phyloP scores from a whole-genome alignment of 2,797 vertebrate species.

The Fundulus diaphanus region DNA sequence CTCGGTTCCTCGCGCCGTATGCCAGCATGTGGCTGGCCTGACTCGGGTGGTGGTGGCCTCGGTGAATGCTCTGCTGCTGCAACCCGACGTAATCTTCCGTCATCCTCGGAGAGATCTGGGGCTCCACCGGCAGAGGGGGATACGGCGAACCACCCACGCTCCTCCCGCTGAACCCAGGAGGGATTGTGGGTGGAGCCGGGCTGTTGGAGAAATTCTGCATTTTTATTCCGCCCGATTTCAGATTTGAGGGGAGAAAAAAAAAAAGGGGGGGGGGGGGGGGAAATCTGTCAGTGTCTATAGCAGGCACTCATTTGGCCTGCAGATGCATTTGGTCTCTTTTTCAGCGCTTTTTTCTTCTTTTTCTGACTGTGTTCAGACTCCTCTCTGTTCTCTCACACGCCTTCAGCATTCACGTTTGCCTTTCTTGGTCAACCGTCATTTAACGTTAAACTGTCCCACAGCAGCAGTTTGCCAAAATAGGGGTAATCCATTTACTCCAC shows the following conservation, averaged over 20 bases:
- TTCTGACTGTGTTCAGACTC: slow-evolving; percentile 43
- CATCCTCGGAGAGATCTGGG: slow-evolving; percentile 85
- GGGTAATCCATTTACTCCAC: slow-evolving; percentile 75
- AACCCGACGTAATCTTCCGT: slow-evolving; percentile 80
- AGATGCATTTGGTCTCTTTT: slow-evolving; percentile 73
- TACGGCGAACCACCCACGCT: slow-evolving; percentile 77
- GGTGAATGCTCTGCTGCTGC: slow-evolving; percentile 80
- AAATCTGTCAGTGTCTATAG: slow-evolving; percentile 55
- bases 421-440: slow-evolving; percentile 66
- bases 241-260: slow-evolving; percentile 41
- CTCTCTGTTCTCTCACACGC: slow-evolving; percentile 42
- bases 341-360: slow-evolving; percentile 44
- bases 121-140: slow-evolving; percentile 79
- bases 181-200: slow-evolving; percentile 75
- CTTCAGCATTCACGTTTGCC: slow-evolving; percentile 63
- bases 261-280: no score
- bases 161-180: slow-evolving; percentile 79
- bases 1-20: slow-evolving; percentile 83
- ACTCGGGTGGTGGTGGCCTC: slow-evolving; percentile 79
- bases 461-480: slow-evolving; percentile 69
- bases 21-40: slow-evolving; percentile 84
- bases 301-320: slow-evolving; percentile 57
- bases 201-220: slow-evolving; percentile 88
- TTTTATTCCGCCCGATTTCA: slow-evolving; percentile 29
- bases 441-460: slow-evolving; percentile 68